Evolutionary conservation across 2,797 vertebrate genomes (phyloP).

Genomic region (Euthynnus affinis): DNA sequence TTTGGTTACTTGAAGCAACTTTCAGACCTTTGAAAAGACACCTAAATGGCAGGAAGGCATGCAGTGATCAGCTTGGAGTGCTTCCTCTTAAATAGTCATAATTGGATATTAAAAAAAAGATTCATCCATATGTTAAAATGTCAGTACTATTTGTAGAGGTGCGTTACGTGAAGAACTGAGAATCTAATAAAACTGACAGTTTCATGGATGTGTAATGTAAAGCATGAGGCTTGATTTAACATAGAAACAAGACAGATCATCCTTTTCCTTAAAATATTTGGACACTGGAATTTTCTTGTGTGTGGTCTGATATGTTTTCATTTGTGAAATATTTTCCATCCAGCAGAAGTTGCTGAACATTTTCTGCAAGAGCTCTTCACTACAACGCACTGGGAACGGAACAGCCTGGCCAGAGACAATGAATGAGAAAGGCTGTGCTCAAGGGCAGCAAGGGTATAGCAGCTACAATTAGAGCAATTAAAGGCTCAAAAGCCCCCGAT

Average conservation of each 20-base stretch:
- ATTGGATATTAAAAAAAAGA: no score
- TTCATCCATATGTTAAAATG: neutral
- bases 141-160: neutral
- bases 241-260: neutral
- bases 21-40: neutral
- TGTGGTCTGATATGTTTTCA: conserved; percentile 5
- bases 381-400: neutral
- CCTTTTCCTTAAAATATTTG: conserved; percentile 3
- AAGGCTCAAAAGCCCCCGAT: neutral
- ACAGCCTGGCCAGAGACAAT: neutral
- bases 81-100: neutral
- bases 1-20: conserved; percentile 8
- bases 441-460: neutral
- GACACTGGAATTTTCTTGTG: neutral
- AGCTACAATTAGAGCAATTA: no score
- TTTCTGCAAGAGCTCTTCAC: neutral
- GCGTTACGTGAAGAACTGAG: neutral
- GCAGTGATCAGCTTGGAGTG: neutral
- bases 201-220: neutral
- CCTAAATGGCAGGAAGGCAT: neutral
- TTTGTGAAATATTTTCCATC: conserved; percentile 5
- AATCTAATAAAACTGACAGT: no score
- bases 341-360: neutral
- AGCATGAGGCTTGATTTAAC: neutral
- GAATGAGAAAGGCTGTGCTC: conserved; percentile 1